Base-by-base conservation (phyloP, 2,888 invertebrate species). In the Caenorhabditis panamensis region DNA sequence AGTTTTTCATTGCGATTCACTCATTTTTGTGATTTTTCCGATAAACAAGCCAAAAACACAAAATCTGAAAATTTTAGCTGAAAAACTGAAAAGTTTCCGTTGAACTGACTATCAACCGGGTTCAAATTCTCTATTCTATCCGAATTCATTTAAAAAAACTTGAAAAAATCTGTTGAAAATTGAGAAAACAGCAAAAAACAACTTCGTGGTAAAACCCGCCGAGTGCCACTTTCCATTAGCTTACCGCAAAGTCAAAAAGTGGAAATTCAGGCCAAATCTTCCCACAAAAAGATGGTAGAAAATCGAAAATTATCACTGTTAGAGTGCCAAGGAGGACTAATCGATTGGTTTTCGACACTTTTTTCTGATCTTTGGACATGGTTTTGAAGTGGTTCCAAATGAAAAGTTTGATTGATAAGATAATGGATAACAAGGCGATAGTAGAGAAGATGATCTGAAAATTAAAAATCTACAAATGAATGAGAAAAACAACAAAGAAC, bases 221-320 rank as follows among this genome's bases (percentile, higher is more conserved):
- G n/a, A n/a, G n/a, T n/a, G n/a, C n/a, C n/a, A n/a, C n/a, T n/a
- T n/a, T n/a, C n/a, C n/a, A n/a, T n/a, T n/a, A n/a, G n/a, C n/a
- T n/a, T n/a, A n/a, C n/a, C n/a, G n/a, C n/a, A n/a, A n/a, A n/a
- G n/a, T n/a, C n/a, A n/a, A n/a, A n/a, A n/a, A n/a, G n/a, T n/a
- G 22, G 22, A 18, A 26, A 22, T 16, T 3, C 13, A 9, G 54
- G 54, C 54, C 54, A 56, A 2, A 56, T 5, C 1, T 56, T 28
- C 2, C 28, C 54, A 6, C 54, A 28, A 11, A 56, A 56, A 9
- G 54, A 56, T 16, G 54, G 54, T 1, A 11, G 11, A 13, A 56
- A 56, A 31, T 56, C 54, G 54, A 56, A 56, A n/a, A 31, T 18
- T 5, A 56, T n/a, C 2, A 59, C 59, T 1, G 59, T 59, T 9